Evolutionary conservation across 1,140 invertebrate genomes (phyloP).

Genomic region (Drosophila obscura): DNA sequence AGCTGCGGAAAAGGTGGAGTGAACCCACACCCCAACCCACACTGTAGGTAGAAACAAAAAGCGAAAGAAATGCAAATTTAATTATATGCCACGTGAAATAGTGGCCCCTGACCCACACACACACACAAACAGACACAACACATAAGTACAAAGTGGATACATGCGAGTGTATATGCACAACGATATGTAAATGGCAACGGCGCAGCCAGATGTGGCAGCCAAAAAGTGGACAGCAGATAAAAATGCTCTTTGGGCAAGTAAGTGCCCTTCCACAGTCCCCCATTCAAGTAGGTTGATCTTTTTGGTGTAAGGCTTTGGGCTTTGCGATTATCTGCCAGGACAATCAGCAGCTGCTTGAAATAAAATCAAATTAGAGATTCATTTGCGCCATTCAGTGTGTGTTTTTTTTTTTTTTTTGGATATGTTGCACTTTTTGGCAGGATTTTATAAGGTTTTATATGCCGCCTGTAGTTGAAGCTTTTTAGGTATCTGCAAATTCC

Average conservation of each 20-base stretch:
- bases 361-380: not conserved
- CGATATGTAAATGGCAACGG: not conserved
- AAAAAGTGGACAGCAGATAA: too few species aligned
- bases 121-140: not conserved
- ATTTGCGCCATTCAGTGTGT: not conserved
- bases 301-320: too few species aligned
- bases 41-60: slow-evolving; percentile 48
- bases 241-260: too few species aligned
- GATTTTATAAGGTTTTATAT: too few species aligned
- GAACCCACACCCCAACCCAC: slow-evolving; percentile 13
- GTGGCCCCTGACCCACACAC: slow-evolving; percentile 51
- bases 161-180: slow-evolving; percentile 49
- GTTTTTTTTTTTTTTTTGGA: too few species aligned
- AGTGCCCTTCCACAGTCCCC: too few species aligned
- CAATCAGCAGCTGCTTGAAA: not conserved
- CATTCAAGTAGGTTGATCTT: too few species aligned
- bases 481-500: too few species aligned
- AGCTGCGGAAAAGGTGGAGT: slow-evolving; percentile 31
- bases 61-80: slow-evolving; percentile 79
- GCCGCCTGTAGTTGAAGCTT: too few species aligned
- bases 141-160: slow-evolving; percentile 3
- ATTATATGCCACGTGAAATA: slow-evolving; percentile 79
- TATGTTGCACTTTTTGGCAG: too few species aligned
- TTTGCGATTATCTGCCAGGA: not conserved
- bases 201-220: too few species aligned